Percentiles rank a stretch among this genome's conserved stretches.
phyloP scores from a whole-genome alignment of 2,113 vertebrate species.

The Acinonyx jubatus region DNA sequence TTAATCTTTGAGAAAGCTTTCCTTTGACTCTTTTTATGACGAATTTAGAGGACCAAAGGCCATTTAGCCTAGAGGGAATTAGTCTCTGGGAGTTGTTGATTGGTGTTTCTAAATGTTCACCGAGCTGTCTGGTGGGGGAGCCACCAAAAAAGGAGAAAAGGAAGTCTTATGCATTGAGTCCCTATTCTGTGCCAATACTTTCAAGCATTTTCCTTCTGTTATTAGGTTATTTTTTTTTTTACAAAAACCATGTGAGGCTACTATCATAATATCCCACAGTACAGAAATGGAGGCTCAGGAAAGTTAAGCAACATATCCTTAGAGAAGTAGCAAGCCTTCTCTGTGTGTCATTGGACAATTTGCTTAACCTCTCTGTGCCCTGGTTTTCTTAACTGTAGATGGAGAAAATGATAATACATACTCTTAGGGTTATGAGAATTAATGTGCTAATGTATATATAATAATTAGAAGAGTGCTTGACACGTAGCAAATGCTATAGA shows the following conservation, averaged over 20 bases:
- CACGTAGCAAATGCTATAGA: not conserved
- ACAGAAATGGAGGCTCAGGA: constrained; percentile 3
- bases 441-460: not conserved
- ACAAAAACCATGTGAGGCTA: not conserved
- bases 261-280: not conserved
- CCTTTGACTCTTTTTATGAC: not conserved
- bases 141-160: not conserved
- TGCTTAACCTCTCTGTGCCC: not conserved
- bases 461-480: not conserved
- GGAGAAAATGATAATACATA: not conserved
- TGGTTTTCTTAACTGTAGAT: constrained; percentile 3
- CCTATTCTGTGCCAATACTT: not conserved
- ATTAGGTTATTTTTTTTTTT: not conserved
- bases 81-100: not conserved
- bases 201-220: not conserved
- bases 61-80: not conserved
- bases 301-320: not conserved
- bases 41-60: not conserved
- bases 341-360: not conserved
- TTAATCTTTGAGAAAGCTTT: not conserved
- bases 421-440: not conserved
- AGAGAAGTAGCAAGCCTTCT: not conserved
- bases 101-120: not conserved
- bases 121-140: not conserved
- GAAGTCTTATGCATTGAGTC: not conserved